Evolutionary conservation across 1,140 invertebrate genomes (phyloP), one percentile per base, ranked within the genome.

Genomic region (Drosophila repleta): DNA sequence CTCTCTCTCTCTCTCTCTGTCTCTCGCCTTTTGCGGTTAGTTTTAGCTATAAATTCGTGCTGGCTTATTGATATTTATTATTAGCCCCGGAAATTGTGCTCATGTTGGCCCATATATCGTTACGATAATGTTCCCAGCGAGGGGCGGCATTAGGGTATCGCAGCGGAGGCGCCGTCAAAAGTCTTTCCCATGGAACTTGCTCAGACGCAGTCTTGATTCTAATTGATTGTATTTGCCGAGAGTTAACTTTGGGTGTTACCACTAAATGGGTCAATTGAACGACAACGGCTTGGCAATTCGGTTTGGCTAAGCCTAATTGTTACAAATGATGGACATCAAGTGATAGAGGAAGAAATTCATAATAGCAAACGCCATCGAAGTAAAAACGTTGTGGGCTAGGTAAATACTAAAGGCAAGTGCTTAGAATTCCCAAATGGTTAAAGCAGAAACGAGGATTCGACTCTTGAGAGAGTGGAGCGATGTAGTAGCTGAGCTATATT

Each of bases 61-160:
- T 67, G 82, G 78, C 82, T 87, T 85, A 85, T 85, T 85, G 82
- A 87, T 85, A 85, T 85, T 85, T 85, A 85, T 85, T 78, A 87
- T 85, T 85, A 82, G 82, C 48, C 68, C 74, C 78, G 82, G 82
- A 81, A 85, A 87, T 81, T 78, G 82, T 82, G 61, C 37, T 41
- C 63, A 66, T 72, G 63, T 72, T 67, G 46, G 55, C 35, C 63
- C 55, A 67, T 72, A 71, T 71, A 71, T 72, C 63, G 62, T 66
- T 29, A 49, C 63, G 55, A 48, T 72, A 72, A 72, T 72, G 69
- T 60, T 45, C 53, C 39, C 2, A 21, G 3, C 32, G 18, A 15
- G 15, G 45, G 4, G 18, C 2, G 37, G 15, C 49, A 37, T 43
- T 20, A 26, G 52, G 43, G 17, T 41, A 57, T 43, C 53, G 48